Conservation (phyloP, 2,888 invertebrate genomes). For the Agriotes lineatus region DNA sequence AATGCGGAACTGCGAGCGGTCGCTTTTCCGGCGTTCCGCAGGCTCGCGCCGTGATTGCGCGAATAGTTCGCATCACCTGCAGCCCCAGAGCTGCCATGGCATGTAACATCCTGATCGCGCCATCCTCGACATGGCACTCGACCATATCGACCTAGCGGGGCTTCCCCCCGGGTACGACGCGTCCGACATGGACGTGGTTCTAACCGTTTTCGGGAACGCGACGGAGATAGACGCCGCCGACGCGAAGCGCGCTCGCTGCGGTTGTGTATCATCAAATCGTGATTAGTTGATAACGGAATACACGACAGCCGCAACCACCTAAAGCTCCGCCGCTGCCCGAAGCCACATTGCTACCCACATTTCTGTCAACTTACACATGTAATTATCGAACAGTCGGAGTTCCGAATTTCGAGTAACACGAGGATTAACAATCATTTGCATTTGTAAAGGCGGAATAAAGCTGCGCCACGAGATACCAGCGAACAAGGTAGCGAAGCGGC, state of each 20-base stretch:
- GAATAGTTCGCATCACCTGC: constrained; percentile 32
- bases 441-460: constrained; percentile 34
- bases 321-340: constrained; percentile 37
- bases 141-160: constrained; percentile 40
- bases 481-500: constrained; percentile 21
- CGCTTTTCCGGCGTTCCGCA: too few relatives aligned
- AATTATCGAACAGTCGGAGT: constrained; percentile 37
- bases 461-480: constrained; percentile 20
- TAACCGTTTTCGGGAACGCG: constrained; percentile 17
- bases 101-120: constrained; percentile 38
- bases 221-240: constrained; percentile 15
- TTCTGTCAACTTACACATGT: constrained; percentile 39
- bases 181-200: constrained; percentile 15
- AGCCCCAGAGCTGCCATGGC: constrained; percentile 30
- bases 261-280: constrained; percentile 49
- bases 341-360: constrained; percentile 37
- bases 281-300: constrained; percentile 49
- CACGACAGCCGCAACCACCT: constrained; percentile 43
- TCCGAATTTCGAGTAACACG: constrained; percentile 32
- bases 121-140: constrained; percentile 45
- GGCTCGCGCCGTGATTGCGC: constrained; percentile 21
- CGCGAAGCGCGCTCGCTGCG: constrained; percentile 17
- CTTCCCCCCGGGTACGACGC: constrained; percentile 28
- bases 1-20: neutral
- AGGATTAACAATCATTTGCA: constrained; percentile 36